Base-by-base conservation (phyloP, 2,888 invertebrate genomes). In the Orchesella flavescens region DNA sequence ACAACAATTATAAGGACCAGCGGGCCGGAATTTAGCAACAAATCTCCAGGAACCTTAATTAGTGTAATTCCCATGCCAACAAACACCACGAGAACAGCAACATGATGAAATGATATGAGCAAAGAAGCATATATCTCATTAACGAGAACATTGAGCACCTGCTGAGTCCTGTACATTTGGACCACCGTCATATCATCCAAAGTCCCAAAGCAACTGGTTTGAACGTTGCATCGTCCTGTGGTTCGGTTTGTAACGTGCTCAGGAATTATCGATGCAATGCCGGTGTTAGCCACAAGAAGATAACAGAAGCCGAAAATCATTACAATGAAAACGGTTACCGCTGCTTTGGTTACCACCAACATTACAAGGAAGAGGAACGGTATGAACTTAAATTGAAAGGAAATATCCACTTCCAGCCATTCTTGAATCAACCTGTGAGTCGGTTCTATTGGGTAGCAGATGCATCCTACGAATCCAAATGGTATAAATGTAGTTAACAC, bases 111-210 rank as follows among this genome's bases (percentile, higher is more conserved):
- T 63, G 63, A 5, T 7, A 63, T 7, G 12, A 63, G 15, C 7
- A 63, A 1, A 1, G 63, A 24, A 23, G 63, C 63, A 12, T 21
- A 63, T 1, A 21, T 15, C n/a, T 63, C 13, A 23, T 21, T 63
- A 12, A 63, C 2, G 21, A 23, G 23, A 23, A 24, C 24, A 23
- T 63, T 63, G 21, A 63, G 24, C 12, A 63, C 23, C 13, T 63
- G 63, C 63, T 63, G 63, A 1, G n/a, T 24, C n/a, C 63, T 63
- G 63, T 63, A 53, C 53, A 63, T 15, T 13, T 63, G 2, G n/a
- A 63, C n/a, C 5, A 63, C n/a, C 23, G 21, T n/a, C 21, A 13
- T 2, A 24, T 23, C 34, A 7, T 63, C 63, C 63, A 63, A 23
- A 23, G 13, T 24, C 10, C 63, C 63, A 10, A 23, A 63, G 63